Evolutionary conservation across 2,113 vertebrate species (phyloP).

Genomic region (Martes martes): DNA sequence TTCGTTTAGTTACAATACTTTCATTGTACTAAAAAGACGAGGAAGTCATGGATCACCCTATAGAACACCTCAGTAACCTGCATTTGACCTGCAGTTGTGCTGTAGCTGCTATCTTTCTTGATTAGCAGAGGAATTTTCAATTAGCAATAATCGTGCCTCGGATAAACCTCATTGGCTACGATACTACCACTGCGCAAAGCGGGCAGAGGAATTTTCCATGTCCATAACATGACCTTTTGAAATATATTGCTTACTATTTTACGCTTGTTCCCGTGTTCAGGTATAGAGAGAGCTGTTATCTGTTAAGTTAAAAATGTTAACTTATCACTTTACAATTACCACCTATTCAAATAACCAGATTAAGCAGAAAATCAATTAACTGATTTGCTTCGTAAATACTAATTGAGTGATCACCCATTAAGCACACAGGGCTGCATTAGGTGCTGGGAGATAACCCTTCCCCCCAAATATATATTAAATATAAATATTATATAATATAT

Average conservation of each 20-base stretch:
- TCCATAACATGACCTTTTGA: slow-evolving; percentile 14
- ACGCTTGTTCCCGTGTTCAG: not conserved
- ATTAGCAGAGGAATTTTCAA: slow-evolving; percentile 40
- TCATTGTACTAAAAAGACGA: slow-evolving; percentile 33
- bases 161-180: no score
- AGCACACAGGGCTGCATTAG: not conserved
- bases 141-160: not conserved
- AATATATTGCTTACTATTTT: slow-evolving; percentile 26
- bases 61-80: slow-evolving; percentile 33
- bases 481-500: not conserved
- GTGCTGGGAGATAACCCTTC: not conserved
- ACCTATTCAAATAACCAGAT: slow-evolving; percentile 30
- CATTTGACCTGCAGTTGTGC: slow-evolving; percentile 21
- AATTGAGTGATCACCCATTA: not conserved
- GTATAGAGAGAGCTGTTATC: slow-evolving; percentile 3
- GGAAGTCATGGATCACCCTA: slow-evolving; percentile 37
- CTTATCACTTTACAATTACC: slow-evolving; percentile 4
- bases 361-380: slow-evolving; percentile 9
- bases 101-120: slow-evolving; percentile 2
- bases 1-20: not conserved
- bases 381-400: slow-evolving; percentile 26
- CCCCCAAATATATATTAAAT: not conserved
- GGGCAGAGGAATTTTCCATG: slow-evolving; percentile 15
- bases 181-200: no score
- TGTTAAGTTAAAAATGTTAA: slow-evolving; percentile 34